A percentile compares a stretch with the other conserved stretches of the same genome.
These are phyloP conservation scores for Tinea trinotella DNA, from an alignment of 2,888 invertebrate species.

Conservation along the genomic window DNA sequence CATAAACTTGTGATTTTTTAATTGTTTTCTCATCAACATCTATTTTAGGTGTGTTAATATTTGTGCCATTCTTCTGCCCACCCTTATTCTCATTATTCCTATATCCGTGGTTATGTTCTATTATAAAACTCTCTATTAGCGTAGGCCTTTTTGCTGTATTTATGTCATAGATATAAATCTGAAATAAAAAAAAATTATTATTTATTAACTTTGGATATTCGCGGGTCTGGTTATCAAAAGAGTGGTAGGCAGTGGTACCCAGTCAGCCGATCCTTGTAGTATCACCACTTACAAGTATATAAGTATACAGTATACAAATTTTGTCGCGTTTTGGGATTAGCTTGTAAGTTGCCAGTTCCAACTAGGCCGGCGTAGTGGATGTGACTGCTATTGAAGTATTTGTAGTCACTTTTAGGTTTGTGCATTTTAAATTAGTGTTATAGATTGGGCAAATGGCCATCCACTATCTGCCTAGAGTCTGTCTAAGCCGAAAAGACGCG, in stretches of 20 bases:
- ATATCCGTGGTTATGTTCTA: slow-evolving; percentile 56
- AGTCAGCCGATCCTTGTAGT: no score
- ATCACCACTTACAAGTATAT: neutral
- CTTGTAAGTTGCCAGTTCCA: no score
- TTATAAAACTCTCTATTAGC: slow-evolving; percentile 60
- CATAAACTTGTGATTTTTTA: slow-evolving; percentile 30
- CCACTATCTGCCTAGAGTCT: no score
- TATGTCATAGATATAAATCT: slow-evolving; percentile 64
- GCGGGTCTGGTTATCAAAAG: neutral
- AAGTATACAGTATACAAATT: neutral
- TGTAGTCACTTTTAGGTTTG: no score
- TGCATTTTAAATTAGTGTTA: no score
- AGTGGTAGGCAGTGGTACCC: no score
- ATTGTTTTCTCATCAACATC: slow-evolving; percentile 22
- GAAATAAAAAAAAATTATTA: slow-evolving; percentile 17
- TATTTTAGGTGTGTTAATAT: neutral
- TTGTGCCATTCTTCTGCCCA: slow-evolving; percentile 13
- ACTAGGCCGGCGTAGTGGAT: no score
- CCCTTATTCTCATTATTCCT: slow-evolving; percentile 29
- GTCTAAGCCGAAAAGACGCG: no score
- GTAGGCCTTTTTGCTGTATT: slow-evolving; percentile 49
- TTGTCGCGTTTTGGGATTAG: no score
- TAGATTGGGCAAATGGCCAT: no score
- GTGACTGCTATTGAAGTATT: no score
- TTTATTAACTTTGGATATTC: no score